Evolutionary conservation across 2,888 invertebrate species (phyloP).

Genomic region (Cerastis rubricosa): DNA sequence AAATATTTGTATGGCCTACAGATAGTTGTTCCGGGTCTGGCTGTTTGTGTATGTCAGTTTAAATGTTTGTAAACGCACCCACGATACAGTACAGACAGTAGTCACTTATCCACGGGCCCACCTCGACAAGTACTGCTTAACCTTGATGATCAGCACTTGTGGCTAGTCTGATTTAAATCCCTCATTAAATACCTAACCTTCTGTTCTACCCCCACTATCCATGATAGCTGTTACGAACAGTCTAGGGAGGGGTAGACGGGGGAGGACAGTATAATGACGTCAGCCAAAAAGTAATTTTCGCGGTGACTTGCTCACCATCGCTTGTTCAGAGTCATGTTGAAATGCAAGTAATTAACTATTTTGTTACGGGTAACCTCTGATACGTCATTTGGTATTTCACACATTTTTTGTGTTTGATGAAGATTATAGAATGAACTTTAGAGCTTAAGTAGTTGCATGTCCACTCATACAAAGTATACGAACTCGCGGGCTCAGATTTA

Average conservation of each 20-base stretch:
- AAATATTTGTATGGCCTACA: no score
- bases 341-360: slow-evolving; percentile 76
- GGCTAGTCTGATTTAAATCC: background rate
- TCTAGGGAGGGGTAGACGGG: slow-evolving; percentile 19
- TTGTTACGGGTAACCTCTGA: slow-evolving; percentile 67
- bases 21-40: no score
- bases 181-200: slow-evolving; percentile 30
- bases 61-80: no score
- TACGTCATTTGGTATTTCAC: slow-evolving; percentile 33
- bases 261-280: slow-evolving; percentile 78
- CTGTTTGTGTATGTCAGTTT: no score
- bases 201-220: slow-evolving; percentile 31
- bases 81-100: no score
- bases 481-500: no score
- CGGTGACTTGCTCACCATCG: slow-evolving; percentile 78
- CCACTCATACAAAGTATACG: no score
- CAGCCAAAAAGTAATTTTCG: slow-evolving; percentile 82
- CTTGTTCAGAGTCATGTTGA: slow-evolving; percentile 68
- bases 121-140: background rate
- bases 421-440: background rate
- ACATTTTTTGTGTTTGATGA: slow-evolving; percentile 15
- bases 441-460: no score
- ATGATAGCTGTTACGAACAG: slow-evolving; percentile 49
- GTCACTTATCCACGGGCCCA: background rate
- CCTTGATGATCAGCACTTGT: background rate